Percentiles rank a stretch among this genome's conserved stretches.
Conservation (phyloP, 2,888 invertebrate genomes). For the Peribatodes rhomboidaria region DNA sequence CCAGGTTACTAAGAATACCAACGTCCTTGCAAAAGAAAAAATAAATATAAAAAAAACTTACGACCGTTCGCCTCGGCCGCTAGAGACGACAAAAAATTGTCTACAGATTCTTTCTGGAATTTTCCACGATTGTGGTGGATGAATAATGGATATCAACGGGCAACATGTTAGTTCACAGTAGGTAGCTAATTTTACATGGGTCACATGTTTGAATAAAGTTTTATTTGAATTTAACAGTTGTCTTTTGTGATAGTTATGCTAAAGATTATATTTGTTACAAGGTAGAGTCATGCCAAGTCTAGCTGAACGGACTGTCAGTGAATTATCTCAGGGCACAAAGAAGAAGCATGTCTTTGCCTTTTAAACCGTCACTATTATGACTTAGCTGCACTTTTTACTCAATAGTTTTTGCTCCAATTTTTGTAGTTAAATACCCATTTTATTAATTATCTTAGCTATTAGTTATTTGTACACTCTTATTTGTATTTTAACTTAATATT, state of each 20-base stretch:
- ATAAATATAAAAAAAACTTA: slow-evolving; percentile 6
- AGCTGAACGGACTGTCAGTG: too few relatives aligned
- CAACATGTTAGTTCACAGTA: neutral
- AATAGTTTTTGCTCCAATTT: neutral
- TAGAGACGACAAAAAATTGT: slow-evolving; percentile 31
- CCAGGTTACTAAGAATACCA: slow-evolving; percentile 13
- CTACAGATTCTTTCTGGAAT: slow-evolving; percentile 32
- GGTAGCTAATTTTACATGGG: neutral
- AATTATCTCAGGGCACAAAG: too few relatives aligned
- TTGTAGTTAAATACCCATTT: too few relatives aligned
- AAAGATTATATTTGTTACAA: too few relatives aligned
- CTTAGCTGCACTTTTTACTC: neutral
- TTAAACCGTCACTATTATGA: neutral
- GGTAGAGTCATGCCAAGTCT: too few relatives aligned
- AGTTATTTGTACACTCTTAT: too few relatives aligned
- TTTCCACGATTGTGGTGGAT: slow-evolving; percentile 28
- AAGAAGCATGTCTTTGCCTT: too few relatives aligned
- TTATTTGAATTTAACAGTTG: neutral
- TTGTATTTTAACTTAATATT: neutral
- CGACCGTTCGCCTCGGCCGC: slow-evolving; percentile 12
- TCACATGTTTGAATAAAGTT: too few relatives aligned
- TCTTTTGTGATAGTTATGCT: neutral
- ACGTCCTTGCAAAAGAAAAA: slow-evolving; percentile 29
- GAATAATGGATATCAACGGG: slow-evolving; percentile 21
- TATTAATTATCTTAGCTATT: too few relatives aligned